phyloP scores from a whole-genome alignment of 2,888 invertebrate genomes.

The Graphium colonna region DNA sequence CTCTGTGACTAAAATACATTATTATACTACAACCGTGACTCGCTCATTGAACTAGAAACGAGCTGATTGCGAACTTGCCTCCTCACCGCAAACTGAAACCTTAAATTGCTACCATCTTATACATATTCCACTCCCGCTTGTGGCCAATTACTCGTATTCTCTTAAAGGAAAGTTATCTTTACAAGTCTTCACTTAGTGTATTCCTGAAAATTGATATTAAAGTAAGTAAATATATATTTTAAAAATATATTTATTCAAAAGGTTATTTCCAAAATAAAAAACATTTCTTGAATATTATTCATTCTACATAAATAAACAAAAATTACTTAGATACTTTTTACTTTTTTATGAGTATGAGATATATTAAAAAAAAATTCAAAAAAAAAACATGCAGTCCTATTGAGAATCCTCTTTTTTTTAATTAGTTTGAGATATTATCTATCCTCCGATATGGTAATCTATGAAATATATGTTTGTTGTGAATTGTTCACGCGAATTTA shows the following conservation, averaged over 20 bases:
- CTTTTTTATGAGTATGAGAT: too few species aligned
- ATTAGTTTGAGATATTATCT: too few species aligned
- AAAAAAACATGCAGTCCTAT: too few species aligned
- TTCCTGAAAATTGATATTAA: background rate
- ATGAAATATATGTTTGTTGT: too few species aligned
- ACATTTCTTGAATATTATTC: too few species aligned
- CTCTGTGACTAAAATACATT: background rate
- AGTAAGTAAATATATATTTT: background rate
- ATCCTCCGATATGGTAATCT: too few species aligned
- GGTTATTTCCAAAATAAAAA: background rate
- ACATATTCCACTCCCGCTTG: constrained; percentile 34
- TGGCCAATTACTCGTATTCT: constrained; percentile 32
- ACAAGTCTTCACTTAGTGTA: background rate
- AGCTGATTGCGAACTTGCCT: constrained; percentile 42
- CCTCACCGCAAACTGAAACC: constrained; percentile 65
- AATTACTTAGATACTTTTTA: too few species aligned
- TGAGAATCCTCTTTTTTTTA: too few species aligned
- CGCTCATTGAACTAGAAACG: constrained; percentile 47
- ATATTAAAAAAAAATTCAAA: too few species aligned
- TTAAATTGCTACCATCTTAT: constrained; percentile 47
- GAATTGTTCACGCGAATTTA: too few species aligned
- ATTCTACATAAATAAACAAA: too few species aligned
- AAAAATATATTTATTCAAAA: background rate
- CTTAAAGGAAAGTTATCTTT: background rate
- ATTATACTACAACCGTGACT: too few species aligned